These are phyloP conservation scores for Eupithecia subumbrata DNA, from an alignment of 2,888 invertebrate species.

Conservation along the genomic window DNA sequence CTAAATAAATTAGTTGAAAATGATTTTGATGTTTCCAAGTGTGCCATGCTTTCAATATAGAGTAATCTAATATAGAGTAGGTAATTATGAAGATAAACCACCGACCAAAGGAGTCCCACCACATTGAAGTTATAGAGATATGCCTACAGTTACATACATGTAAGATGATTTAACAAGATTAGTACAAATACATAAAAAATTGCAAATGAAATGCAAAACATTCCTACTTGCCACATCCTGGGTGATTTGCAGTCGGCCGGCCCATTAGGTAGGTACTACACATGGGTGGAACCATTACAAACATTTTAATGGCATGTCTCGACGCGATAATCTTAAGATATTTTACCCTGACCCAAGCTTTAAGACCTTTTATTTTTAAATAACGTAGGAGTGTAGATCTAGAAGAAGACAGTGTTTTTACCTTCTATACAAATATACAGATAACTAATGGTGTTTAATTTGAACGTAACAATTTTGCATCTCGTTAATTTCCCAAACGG, in stretches of 20 bases:
- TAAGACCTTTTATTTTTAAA: background rate
- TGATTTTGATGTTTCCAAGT: background rate
- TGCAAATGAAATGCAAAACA: background rate
- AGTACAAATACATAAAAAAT: background rate
- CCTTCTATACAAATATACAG: background rate
- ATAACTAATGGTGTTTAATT: background rate
- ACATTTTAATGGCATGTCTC: conserved; percentile 49
- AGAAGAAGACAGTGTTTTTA: background rate
- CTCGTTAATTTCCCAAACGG: background rate
- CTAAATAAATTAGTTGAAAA: background rate
- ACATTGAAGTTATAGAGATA: background rate
- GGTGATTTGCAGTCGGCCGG: conserved; percentile 10
- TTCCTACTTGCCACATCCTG: conserved; percentile 12
- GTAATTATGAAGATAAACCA: background rate
- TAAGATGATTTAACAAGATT: background rate
- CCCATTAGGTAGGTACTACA: conserved; percentile 10
- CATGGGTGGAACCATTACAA: conserved; percentile 45
- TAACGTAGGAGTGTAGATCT: background rate
- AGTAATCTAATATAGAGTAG: no score
- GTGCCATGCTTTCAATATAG: no score
- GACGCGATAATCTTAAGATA: conserved; percentile 33
- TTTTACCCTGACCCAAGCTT: background rate
- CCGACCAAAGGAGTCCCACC: background rate
- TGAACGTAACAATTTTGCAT: background rate
- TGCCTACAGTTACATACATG: background rate